Base-by-base conservation (phyloP, 2,113 vertebrate genomes). In the Muntiacus muntjak region DNA sequence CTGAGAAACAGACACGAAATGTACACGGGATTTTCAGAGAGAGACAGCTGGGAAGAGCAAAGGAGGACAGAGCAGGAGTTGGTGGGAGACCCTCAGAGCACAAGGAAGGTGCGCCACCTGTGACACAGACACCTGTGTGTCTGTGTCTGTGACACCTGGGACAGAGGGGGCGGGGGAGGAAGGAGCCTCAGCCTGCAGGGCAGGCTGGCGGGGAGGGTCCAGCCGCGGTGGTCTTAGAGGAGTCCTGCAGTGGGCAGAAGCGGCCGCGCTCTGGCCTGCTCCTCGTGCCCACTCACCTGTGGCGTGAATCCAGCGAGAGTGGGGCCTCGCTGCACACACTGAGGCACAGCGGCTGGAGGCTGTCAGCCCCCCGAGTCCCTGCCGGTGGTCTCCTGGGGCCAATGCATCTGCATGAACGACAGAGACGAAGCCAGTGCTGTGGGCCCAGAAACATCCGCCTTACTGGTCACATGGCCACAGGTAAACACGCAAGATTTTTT, bases 351-450 rank as follows among this genome's bases (percentile, higher is more conserved):
- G 30, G 28, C 26, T 4, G 33, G 25, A 85, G n/a, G 43, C 36
- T 33, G 21, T 28, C 9, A 4, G 33, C 25, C 52, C 60, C 0
- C 23, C 2, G 86, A 0, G 14, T 54, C 58, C 26, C 76, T 4
- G 0, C 10, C 54, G 14, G 14, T 0, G 6, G 43, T 25, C 55
- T 85, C 43, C 26, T 15, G 13, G 76, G 45, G 7, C n/a, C 50
- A 28, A 15, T 0, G 0, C 58, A 19, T 30, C 30, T 43, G 33
- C 8, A 0, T 0, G 28, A 58, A 13, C 16, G 47, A 12, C 2
- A 1, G 3, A 9, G 71, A 36, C 0, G 15, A 47, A 57, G 26
- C 26, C 50, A 33, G 5, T 4, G n/a, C 78, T n/a, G 19, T 13
- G 21, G 19, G 50, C 57, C 60, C 45, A 14, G 74, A 74, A 15